These are phyloP conservation scores for Danaus chrysippus DNA, from an alignment of 2,888 invertebrate species.

Conservation along the genomic window DNA sequence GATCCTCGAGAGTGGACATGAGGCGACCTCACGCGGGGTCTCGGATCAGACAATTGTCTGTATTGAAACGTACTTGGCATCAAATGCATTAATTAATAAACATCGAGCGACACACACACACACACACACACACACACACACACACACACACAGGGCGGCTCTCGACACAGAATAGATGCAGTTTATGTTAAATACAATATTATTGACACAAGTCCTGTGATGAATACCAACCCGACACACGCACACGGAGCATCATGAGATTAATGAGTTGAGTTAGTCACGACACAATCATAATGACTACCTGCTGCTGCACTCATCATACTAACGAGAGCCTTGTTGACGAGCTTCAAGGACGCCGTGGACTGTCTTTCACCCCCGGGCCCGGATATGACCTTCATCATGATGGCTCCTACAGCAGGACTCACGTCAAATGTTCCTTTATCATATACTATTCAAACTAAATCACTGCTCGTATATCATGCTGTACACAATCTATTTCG, in stretches of 20 bases:
- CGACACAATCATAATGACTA: not conserved
- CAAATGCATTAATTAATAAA: slow-evolving; percentile 10
- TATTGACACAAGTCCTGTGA: not conserved
- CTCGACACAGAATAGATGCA: slow-evolving; percentile 2
- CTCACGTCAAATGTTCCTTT: slow-evolving; percentile 10
- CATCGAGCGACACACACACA: slow-evolving; percentile 5
- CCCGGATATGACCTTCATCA: not conserved
- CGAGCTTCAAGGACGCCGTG: not conserved
- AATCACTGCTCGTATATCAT: too few relatives aligned
- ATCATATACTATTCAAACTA: not conserved
- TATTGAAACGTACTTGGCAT: slow-evolving; percentile 22
- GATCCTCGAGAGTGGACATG: not conserved
- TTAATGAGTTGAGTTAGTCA: not conserved
- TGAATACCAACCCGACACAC: not conserved
- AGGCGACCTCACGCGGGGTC: not conserved
- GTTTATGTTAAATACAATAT: slow-evolving; percentile 14
- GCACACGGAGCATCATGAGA: not conserved
- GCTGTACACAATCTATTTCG: too few relatives aligned
- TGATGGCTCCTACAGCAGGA: not conserved
- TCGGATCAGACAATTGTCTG: slow-evolving; percentile 12
- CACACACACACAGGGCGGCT: not conserved
- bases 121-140: not conserved
- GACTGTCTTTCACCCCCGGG: not conserved
- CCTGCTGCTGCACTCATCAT: not conserved
- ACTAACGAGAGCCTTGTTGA: not conserved